Conservation (phyloP, 1,140 invertebrate genomes). For the Nephila pilipes region DNA sequence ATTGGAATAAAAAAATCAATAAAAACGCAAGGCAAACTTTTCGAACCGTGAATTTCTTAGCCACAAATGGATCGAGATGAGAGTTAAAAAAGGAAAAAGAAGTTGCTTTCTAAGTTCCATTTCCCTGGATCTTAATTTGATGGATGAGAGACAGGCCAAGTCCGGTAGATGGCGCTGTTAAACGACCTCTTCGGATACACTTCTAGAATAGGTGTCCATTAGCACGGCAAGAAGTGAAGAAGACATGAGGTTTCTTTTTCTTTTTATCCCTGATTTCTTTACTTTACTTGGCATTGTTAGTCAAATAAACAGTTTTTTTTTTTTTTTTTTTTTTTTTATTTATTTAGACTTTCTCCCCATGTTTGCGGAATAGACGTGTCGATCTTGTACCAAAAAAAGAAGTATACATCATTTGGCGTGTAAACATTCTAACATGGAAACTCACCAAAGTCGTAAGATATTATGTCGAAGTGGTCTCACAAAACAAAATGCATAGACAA, state of each 20-base stretch:
- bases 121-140: constrained; percentile 55
- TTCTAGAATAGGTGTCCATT: constrained; percentile 42
- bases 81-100: neutral
- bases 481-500: too few species aligned
- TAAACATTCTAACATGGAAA: too few species aligned
- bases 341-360: neutral
- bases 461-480: too few species aligned
- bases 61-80: constrained; percentile 31
- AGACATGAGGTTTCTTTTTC: neutral
- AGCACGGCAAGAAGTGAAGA: constrained; percentile 24
- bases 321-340: neutral
- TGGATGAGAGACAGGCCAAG: constrained; percentile 53
- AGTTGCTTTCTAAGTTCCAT: constrained; percentile 47
- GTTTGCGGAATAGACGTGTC: neutral
- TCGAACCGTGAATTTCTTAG: constrained; percentile 41
- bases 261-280: neutral
- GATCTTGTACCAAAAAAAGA: neutral
- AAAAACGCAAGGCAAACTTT: constrained; percentile 18
- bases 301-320: constrained; percentile 41
- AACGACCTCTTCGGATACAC: constrained; percentile 53
- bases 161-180: constrained; percentile 54
- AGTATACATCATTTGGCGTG: too few species aligned
- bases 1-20: neutral
- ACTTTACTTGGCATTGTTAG: constrained; percentile 40
- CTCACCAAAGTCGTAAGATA: too few species aligned